Base-by-base conservation (phyloP, 2,888 invertebrate species). In the Cryptosula pallasiana region DNA sequence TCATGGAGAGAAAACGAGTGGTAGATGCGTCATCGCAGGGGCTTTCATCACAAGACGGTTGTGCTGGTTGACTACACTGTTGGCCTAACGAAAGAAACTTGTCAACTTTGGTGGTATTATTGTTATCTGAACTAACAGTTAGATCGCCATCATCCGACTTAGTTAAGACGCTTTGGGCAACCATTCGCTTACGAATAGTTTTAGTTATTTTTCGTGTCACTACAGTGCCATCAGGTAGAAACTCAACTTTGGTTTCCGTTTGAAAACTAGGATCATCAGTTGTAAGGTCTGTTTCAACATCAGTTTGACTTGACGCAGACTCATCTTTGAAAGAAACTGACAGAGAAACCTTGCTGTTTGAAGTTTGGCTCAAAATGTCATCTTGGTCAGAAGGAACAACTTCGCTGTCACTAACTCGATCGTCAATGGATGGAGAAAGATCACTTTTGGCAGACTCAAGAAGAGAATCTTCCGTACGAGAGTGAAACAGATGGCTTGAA, bases 121-220 rank as follows among this genome's bases (percentile, higher is more conserved):
- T 29, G 13, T 63, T 27, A 32, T 63, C 9, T 3, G 63, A 32
- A 34, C 9, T 13, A 34, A 63, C 16, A 27, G 63, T 63, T 9
- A 63, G 9, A 63, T 63, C 34, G n/a, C 63, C 63, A 25, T 63
- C 63, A 25, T 63, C 63, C 25, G 27, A 25, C n/a, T 63, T 63
- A 2, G 63, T 63, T 2, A 63, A 5, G 2, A 63, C 27, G 16
- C 27, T 63, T 63, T 63, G 25, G 5, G 63, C 63, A 32, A 63
- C 63, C 29, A 63, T 34, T 32, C 63, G 63, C 32, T 63, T 63
- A 13, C 63, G 63, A 34, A 63, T 63, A 29, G 63, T 63, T 63
- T 63, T 63, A 13, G 63, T 63, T 9, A 63, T 63, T 63, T 63
- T 63, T 13, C 63, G 27, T 2, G 63, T 63, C 25, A 63, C 63